Percentiles rank a stretch among this genome's conserved stretches.
These are phyloP conservation scores for Karalla daura DNA, from an alignment of 2,797 vertebrate genomes.

Conservation along the genomic window DNA sequence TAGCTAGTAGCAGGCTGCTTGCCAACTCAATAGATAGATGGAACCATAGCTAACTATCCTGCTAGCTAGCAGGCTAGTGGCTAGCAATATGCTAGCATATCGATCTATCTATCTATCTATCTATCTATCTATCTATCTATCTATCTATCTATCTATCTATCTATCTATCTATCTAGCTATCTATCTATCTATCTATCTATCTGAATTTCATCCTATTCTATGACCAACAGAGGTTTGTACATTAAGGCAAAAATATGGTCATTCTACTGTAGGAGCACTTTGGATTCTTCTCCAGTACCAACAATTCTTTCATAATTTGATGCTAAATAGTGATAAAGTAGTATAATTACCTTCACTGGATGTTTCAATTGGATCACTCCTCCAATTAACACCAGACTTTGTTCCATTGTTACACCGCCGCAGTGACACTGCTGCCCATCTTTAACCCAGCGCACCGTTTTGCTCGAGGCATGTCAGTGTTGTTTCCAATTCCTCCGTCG, in stretches of 20 bases:
- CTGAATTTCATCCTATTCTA: no score
- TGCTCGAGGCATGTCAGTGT: conserved; percentile 37
- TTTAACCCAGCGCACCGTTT: conserved; percentile 20
- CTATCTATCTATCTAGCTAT: no score
- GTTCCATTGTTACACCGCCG: conserved; percentile 22
- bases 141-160: no score
- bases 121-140: no score
- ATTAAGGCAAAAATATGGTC: no score
- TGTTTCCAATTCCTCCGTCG: conserved; percentile 21
- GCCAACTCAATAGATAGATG: no score
- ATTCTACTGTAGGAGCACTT: background rate
- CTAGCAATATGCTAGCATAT: no score
- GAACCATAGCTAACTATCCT: no score
- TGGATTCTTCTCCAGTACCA: background rate
- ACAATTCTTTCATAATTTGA: background rate
- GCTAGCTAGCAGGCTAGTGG: no score
- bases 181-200: no score
- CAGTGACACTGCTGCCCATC: conserved; percentile 16
- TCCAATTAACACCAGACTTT: conserved; percentile 17
- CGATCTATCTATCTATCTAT: no score
- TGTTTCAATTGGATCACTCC: background rate
- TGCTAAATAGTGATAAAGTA: conserved; percentile 1
- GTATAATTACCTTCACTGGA: background rate
- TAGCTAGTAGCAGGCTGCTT: no score
- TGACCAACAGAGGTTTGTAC: background rate